phyloP scores from a whole-genome alignment of 2,113 vertebrate genomes.

The Gnathochromis pfefferi region DNA sequence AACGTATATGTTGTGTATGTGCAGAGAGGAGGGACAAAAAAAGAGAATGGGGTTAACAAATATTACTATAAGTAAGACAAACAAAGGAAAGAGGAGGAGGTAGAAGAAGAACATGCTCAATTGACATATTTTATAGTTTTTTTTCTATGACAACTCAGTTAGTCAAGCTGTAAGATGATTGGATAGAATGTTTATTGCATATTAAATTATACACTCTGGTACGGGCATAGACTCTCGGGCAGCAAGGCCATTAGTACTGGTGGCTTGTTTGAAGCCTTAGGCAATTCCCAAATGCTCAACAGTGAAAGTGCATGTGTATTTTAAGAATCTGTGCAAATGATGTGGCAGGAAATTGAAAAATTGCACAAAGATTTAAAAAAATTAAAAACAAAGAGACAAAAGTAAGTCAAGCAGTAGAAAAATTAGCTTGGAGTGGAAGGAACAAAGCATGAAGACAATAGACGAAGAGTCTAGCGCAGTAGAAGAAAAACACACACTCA shows the following conservation, averaged over 20 bases:
- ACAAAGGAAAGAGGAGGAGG: not conserved
- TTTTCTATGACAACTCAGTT: not conserved
- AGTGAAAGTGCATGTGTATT: conserved; percentile 3
- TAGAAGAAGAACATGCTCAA: not conserved
- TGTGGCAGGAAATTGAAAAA: not conserved
- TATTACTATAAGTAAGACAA: not conserved
- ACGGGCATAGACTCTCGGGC: not conserved
- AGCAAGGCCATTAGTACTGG: conserved; percentile 15
- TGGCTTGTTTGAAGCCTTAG: conserved; percentile 17
- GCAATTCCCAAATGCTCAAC: conserved; percentile 14
- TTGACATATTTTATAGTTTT: not conserved
- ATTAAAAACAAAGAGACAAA: not conserved
- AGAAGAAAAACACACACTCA: conserved; percentile 16
- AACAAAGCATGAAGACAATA: not conserved
- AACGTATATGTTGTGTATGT: not conserved
- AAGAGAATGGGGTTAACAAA: not conserved
- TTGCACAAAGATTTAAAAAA: not conserved
- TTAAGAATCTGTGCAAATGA: not conserved
- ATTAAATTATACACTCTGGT: not conserved
- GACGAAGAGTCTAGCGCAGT: not conserved
- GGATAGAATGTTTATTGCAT: not conserved
- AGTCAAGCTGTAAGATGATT: not conserved
- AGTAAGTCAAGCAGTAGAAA: not conserved
- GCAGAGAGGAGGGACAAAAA: not conserved
- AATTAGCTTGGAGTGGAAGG: not conserved